phyloP scores from a whole-genome alignment of 2,113 vertebrate genomes.

The Tympanuchus pallidicinctus region DNA sequence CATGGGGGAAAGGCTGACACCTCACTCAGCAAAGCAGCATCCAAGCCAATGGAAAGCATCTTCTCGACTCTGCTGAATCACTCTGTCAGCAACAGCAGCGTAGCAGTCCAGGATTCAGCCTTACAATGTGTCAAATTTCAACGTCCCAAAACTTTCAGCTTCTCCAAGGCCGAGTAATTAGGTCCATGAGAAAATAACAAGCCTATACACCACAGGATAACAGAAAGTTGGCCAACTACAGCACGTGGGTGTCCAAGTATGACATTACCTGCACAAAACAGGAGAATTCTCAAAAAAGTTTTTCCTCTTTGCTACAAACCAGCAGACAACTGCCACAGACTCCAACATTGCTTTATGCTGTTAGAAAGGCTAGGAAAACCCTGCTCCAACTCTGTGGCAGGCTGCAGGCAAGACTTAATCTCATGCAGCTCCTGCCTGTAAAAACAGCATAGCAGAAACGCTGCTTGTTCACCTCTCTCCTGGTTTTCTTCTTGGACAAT shows the following conservation, averaged over 20 bases:
- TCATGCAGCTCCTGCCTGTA: background rate
- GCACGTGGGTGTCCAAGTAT: background rate
- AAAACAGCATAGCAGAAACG: background rate
- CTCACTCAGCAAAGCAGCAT: background rate
- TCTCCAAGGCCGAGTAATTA: background rate
- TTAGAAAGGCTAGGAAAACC: background rate
- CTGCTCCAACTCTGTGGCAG: background rate
- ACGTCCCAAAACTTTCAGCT: background rate
- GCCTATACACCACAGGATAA: background rate
- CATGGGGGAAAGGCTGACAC: background rate
- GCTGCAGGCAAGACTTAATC: background rate
- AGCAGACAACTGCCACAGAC: background rate
- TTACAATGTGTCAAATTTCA: background rate
- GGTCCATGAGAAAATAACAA: background rate
- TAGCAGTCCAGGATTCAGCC: background rate
- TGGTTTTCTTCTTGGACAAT: background rate
- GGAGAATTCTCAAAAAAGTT: background rate
- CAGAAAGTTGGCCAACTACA: background rate
- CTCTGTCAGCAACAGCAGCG: fast-evolving
- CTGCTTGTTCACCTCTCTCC: background rate
- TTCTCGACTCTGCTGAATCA: background rate
- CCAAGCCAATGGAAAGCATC: background rate
- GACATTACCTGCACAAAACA: background rate
- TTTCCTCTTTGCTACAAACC: background rate
- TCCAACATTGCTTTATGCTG: background rate